Evolutionary conservation across 2,113 vertebrate species (phyloP).

Genomic region (Sander vitreus): DNA sequence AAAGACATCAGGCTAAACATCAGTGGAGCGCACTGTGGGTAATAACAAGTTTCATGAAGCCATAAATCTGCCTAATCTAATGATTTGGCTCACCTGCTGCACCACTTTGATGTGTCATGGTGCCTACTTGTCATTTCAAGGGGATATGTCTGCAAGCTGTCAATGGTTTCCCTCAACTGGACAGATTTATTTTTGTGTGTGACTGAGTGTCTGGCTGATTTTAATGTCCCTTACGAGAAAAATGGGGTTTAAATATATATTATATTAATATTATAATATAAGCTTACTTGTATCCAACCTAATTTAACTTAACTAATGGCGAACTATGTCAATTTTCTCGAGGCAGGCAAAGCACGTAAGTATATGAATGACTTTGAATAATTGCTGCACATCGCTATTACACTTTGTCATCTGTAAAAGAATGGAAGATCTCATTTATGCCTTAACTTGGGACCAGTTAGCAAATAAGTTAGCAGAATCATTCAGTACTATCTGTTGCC

Average conservation of each 20-base stretch:
- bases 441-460: constrained; percentile 1
- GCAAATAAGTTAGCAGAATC: constrained; percentile 6
- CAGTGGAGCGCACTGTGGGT: constrained; percentile 73
- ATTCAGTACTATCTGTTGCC: background rate
- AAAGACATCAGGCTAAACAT: constrained; percentile 83
- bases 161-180: constrained; percentile 57
- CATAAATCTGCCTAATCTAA: constrained; percentile 85
- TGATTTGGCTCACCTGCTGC: constrained; percentile 83
- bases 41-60: constrained; percentile 84
- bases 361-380: background rate
- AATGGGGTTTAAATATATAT: constrained; percentile 23
- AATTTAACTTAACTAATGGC: constrained; percentile 7
- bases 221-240: constrained; percentile 39
- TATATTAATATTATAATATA: background rate
- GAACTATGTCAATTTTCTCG: background rate
- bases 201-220: constrained; percentile 41
- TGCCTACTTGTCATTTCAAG: constrained; percentile 83
- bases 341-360: background rate
- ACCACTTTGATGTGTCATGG: constrained; percentile 76
- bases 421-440: constrained; percentile 3
- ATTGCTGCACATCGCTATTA: background rate
- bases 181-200: constrained; percentile 74
- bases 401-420: background rate
- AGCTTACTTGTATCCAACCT: constrained; percentile 1
- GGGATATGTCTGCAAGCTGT: constrained; percentile 70